Percentiles rank a stretch among this genome's conserved stretches.
phyloP scores from a whole-genome alignment of 2,888 invertebrate species.

The Anarsia innoxiella region DNA sequence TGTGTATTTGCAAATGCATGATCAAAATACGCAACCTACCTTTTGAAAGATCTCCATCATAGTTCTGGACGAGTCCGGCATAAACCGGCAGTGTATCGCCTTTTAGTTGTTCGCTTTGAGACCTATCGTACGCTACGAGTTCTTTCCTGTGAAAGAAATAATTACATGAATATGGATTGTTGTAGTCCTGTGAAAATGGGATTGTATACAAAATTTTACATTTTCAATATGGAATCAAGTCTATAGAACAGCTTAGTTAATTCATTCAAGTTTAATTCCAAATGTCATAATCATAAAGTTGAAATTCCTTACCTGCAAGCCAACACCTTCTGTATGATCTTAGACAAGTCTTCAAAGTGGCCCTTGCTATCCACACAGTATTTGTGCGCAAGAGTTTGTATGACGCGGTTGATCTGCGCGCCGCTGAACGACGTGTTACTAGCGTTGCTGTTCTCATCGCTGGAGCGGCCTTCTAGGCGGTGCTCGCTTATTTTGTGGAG shows the following conservation, averaged over 20 bases:
- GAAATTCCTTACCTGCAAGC: constrained; percentile 79
- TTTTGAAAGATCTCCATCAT: constrained; percentile 61
- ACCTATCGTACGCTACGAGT: constrained; percentile 91
- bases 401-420: constrained; percentile 91
- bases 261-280: too few relatives aligned
- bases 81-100: constrained; percentile 63
- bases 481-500: constrained; percentile 93
- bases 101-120: constrained; percentile 80
- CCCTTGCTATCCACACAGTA: constrained; percentile 96
- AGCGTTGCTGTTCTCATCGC: constrained; percentile 66
- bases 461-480: constrained; percentile 79
- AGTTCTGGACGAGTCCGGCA: constrained; percentile 62
- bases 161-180: not conserved
- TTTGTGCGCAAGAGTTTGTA: constrained; percentile 94
- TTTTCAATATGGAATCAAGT: not conserved
- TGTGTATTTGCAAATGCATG: too few relatives aligned
- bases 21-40: constrained; percentile 31
- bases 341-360: constrained; percentile 95
- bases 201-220: not conserved
- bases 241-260: not conserved
- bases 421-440: constrained; percentile 72
- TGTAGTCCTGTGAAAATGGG: not conserved
- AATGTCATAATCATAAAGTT: not conserved
- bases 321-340: constrained; percentile 91
- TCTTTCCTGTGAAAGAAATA: constrained; percentile 75